Conservation (phyloP, 2,888 invertebrate species). For the Invenusta paracnida region DNA sequence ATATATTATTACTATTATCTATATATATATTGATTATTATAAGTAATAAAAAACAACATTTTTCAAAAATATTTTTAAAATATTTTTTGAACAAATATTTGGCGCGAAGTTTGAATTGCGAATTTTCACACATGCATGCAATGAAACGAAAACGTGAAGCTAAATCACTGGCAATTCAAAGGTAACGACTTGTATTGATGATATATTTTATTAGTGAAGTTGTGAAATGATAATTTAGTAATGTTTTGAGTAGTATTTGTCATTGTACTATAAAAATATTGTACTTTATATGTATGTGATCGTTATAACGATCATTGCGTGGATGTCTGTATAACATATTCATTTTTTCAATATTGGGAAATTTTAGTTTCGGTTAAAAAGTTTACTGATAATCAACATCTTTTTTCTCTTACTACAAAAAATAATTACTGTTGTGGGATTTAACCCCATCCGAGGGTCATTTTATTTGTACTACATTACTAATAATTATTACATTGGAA, state of each 20-base stretch:
- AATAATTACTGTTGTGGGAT: neutral
- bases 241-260: neutral
- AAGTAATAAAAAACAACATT: too few species aligned
- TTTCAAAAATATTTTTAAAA: too few species aligned
- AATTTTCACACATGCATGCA: too few species aligned
- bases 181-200: neutral
- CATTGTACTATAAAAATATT: neutral
- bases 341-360: neutral
- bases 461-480: neutral
- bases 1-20: too few species aligned
- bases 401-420: too few species aligned
- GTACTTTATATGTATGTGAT: neutral
- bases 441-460: neutral
- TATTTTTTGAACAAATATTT: too few species aligned
- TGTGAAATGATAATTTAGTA: neutral
- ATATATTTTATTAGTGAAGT: neutral
- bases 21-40: too few species aligned
- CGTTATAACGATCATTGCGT: neutral
- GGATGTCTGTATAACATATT: neutral
- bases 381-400: neutral
- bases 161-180: neutral
- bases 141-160: too few species aligned
- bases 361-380: neutral
- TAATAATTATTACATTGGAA: neutral
- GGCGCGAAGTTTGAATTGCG: too few species aligned